A percentile compares a stretch with the other conserved stretches of the same genome.
Conservation (phyloP, 2,888 invertebrate species). For the Meloe dianella region DNA sequence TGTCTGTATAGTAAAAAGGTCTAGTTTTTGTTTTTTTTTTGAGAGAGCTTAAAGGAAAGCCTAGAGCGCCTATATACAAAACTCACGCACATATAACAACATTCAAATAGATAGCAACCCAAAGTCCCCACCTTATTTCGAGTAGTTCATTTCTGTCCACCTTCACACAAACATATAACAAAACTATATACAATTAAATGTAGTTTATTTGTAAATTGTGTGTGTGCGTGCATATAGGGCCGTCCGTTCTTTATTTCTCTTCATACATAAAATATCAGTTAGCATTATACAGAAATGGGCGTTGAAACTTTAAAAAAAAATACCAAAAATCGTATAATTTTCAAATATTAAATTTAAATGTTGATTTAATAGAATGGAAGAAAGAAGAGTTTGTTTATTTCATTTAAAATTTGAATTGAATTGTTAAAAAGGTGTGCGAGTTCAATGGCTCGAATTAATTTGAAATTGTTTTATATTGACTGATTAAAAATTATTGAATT, state of each 20-base stretch:
- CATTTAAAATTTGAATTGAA: conserved; percentile 12
- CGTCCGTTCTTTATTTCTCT: no score
- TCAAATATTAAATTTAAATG: neutral
- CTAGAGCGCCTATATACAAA: conserved; percentile 2
- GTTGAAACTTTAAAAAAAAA: neutral
- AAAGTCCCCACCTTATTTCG: conserved; percentile 38
- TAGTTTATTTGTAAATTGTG: conserved; percentile 13
- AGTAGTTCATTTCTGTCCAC: conserved; percentile 40
- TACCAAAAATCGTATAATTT: neutral
- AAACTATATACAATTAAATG: conserved; percentile 4
- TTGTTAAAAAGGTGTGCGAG: conserved; percentile 12
- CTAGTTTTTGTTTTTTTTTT: conserved; percentile 1
- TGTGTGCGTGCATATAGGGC: neutral
- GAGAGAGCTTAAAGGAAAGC: neutral
- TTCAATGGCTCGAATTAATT: conserved; percentile 25
- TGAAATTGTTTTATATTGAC: neutral
- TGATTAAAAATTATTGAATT: neutral
- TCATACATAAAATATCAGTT: neutral
- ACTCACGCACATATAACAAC: neutral
- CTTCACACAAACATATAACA: conserved; percentile 30
- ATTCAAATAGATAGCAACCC: conserved; percentile 17
- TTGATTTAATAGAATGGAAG: no score
- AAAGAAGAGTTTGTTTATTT: conserved; percentile 6
- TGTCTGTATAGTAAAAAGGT: neutral
- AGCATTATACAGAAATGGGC: neutral